A percentile compares a stretch with the other conserved stretches of the same genome.
Conservation (phyloP, 2,797 vertebrate species). For the Sylvia borin region DNA sequence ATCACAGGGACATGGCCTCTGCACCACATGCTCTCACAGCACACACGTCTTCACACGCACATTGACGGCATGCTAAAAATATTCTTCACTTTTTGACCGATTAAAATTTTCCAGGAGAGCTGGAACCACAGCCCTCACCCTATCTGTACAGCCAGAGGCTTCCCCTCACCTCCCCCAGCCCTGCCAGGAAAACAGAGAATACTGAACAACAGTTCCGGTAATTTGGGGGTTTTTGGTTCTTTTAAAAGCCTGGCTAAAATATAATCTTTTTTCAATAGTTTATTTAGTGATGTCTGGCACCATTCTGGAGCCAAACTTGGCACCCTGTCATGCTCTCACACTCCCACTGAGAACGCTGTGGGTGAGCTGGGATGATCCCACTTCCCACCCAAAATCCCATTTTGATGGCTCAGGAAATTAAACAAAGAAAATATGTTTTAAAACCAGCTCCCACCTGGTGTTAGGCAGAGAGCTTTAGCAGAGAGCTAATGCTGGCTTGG, state of each 20-base stretch:
- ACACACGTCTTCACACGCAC: background rate
- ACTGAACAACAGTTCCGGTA: background rate
- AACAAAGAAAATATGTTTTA: background rate
- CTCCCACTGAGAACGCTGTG: background rate
- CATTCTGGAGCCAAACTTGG: background rate
- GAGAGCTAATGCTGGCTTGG: background rate
- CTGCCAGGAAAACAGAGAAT: background rate
- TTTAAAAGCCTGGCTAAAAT: background rate
- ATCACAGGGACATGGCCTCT: background rate
- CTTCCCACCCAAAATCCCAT: background rate
- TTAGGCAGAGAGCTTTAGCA: background rate
- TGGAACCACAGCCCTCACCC: background rate
- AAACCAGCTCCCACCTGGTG: background rate
- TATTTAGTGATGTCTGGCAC: background rate
- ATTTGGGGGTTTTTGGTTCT: background rate
- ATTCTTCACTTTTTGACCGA: constrained; percentile 1
- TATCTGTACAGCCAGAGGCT: constrained; percentile 7
- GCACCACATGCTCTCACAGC: background rate
- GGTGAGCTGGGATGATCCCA: background rate
- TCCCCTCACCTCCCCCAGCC: background rate
- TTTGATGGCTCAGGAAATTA: background rate
- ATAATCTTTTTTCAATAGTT: background rate
- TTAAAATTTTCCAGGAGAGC: constrained; percentile 42
- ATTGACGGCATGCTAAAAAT: background rate
- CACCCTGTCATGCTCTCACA: background rate